Evolutionary conservation across 2,113 vertebrate genomes (phyloP).

Genomic region (Calypte anna): DNA sequence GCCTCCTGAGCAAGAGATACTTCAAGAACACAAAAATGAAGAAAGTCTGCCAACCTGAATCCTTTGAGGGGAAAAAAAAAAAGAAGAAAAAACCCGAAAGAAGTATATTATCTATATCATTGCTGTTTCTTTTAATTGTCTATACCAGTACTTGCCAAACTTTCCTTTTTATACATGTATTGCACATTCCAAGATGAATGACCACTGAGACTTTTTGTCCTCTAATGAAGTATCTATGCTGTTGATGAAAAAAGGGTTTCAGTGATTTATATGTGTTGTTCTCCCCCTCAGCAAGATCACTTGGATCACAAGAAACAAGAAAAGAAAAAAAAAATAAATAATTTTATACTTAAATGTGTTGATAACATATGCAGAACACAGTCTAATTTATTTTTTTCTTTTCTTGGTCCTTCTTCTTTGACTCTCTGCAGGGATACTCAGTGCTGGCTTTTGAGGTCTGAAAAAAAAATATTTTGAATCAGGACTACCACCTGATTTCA

Average conservation of each 20-base stretch:
- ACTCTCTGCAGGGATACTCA: not conserved
- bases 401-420: not conserved
- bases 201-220: not conserved
- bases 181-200: not conserved
- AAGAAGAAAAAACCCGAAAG: not conserved
- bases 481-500: not conserved
- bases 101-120: not conserved
- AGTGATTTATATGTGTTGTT: not conserved
- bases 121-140: not conserved
- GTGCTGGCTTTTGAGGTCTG: not conserved
- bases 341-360: too few relatives aligned
- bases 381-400: too few relatives aligned
- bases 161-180: not conserved
- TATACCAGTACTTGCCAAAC: not conserved
- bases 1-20: not conserved
- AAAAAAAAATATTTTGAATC: not conserved
- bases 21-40: not conserved
- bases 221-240: not conserved
- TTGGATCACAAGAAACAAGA: too few relatives aligned
- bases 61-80: not conserved
- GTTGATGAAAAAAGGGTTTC: not conserved
- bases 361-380: too few relatives aligned
- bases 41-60: not conserved
- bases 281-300: too few relatives aligned
- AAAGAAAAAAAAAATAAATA: too few relatives aligned